Conservation (phyloP, 2,797 vertebrate species). For the Urosaurus nigricauda region DNA sequence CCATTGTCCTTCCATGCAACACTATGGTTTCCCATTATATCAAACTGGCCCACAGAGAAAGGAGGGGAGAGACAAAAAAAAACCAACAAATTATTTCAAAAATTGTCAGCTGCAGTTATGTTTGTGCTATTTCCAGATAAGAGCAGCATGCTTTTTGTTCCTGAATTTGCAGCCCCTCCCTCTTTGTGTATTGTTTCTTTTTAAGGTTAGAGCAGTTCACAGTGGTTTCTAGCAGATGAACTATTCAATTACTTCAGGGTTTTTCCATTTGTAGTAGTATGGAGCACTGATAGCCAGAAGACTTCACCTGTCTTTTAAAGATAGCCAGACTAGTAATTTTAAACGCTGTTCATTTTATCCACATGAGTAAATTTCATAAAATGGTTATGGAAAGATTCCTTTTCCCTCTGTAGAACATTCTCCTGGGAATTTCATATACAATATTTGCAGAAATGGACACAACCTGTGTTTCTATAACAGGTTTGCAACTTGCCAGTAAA, state of each 20-base stretch:
- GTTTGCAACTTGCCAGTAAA: constrained; percentile 70
- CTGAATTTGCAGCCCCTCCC: constrained; percentile 23
- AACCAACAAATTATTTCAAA: neutral
- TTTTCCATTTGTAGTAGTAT: constrained; percentile 77
- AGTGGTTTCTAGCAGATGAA: constrained; percentile 72
- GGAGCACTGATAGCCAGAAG: constrained; percentile 74
- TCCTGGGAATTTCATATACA: constrained; percentile 73
- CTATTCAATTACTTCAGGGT: constrained; percentile 78
- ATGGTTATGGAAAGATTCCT: constrained; percentile 76
- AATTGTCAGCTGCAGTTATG: constrained; percentile 42
- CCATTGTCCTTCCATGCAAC: neutral
- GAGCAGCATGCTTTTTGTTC: constrained; percentile 51
- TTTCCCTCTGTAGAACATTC: constrained; percentile 72
- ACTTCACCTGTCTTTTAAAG: constrained; percentile 77
- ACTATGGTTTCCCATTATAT: neutral
- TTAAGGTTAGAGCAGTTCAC: constrained; percentile 69
- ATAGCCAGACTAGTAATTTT: constrained; percentile 77
- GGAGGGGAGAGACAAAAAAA: neutral
- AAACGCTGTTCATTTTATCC: constrained; percentile 76
- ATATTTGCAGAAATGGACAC: constrained; percentile 77
- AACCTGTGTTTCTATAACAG: constrained; percentile 74
- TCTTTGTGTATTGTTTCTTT: constrained; percentile 64
- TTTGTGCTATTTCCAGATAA: constrained; percentile 51
- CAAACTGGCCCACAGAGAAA: neutral
- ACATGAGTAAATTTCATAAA: constrained; percentile 77